Evolutionary conservation across 1,140 invertebrate species (phyloP), one percentile per base, ranked within the genome.

Genomic region (Euura saliciscinereae): DNA sequence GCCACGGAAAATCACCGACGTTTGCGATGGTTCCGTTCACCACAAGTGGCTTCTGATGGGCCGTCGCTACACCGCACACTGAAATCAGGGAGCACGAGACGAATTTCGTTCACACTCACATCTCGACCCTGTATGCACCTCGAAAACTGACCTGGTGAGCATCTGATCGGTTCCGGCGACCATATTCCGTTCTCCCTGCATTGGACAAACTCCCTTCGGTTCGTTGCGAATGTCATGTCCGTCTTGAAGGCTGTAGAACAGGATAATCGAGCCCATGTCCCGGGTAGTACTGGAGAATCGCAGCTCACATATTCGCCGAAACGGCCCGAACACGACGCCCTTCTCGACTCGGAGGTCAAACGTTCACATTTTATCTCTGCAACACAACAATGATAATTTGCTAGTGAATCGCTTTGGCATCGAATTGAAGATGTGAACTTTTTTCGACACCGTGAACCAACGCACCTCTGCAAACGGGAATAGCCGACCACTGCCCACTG

Each of bases 1-100:
- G 85, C 86, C 86, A 88, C 3, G 85, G 85, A 68, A 88, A 86
- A 43, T 86, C 82, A 0, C 71, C 75, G 13, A 85, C 74, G 4
- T 78, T 77, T 4, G 85, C 75, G 3, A 0, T 0, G 2, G 13
- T 51, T 45, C 84, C 85, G 51, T 84, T 78, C 3, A 84, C 76
- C 45, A 86, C 79, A 0, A 84, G 69, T 4, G 85, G 80, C 68
- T 2, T 75, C 10, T 4, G n/a, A 7, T 64, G 8, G 43, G 10
- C 64, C n/a, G 72, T 2, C 7, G 69, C 65, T 45, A 77, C 13
- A 71, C 86, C 86, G 67, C 86, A 88, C 68, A 76, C 86, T 88
- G 74, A 43, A 82, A 83, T 11, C 51, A 59, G 8, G 46, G 6
- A 28, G 28, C 28, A 28, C 0, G 28, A 28, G 28, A 28, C 28